phyloP scores from a whole-genome alignment of 1,140 invertebrate genomes.

The Drosophila mojavensis region DNA sequence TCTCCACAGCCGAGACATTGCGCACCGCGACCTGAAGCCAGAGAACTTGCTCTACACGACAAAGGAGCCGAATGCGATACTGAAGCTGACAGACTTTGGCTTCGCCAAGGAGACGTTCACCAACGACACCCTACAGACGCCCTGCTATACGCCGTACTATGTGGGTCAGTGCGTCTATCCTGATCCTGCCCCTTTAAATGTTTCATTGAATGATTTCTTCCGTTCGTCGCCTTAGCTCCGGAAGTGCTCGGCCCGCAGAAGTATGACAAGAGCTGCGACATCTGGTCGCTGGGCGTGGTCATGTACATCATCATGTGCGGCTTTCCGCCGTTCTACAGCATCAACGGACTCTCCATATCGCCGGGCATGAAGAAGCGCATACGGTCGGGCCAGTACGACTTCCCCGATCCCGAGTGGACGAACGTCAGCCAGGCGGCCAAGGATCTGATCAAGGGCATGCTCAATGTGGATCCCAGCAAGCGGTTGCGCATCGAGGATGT shows the following conservation, averaged over 20 bases:
- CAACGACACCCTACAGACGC: conserved; percentile 96
- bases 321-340: conserved; percentile 99
- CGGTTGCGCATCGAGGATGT: conserved; percentile 96
- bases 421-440: conserved; percentile 97
- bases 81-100: conserved; percentile 99
- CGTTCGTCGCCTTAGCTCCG: conserved; percentile 87
- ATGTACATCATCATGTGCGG: conserved; percentile 98
- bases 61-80: conserved; percentile 88
- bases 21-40: conserved; percentile 98
- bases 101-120: conserved; percentile 98
- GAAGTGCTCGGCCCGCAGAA: conserved; percentile 98
- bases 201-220: conserved; percentile 11
- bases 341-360: conserved; percentile 97
- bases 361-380: conserved; percentile 99
- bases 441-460: conserved; percentile 96
- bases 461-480: conserved; percentile 96
- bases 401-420: conserved; percentile 98
- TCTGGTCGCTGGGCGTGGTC: conserved; percentile 98
- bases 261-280: conserved; percentile 99
- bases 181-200: not conserved
- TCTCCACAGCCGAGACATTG: conserved; percentile 97
- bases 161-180: conserved; percentile 86
- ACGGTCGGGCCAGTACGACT: conserved; percentile 97
- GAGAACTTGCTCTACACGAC: conserved; percentile 95
- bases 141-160: conserved; percentile 99